These are phyloP conservation scores for Agrotis segetum DNA, from an alignment of 2,888 invertebrate genomes.

Conservation along the genomic window DNA sequence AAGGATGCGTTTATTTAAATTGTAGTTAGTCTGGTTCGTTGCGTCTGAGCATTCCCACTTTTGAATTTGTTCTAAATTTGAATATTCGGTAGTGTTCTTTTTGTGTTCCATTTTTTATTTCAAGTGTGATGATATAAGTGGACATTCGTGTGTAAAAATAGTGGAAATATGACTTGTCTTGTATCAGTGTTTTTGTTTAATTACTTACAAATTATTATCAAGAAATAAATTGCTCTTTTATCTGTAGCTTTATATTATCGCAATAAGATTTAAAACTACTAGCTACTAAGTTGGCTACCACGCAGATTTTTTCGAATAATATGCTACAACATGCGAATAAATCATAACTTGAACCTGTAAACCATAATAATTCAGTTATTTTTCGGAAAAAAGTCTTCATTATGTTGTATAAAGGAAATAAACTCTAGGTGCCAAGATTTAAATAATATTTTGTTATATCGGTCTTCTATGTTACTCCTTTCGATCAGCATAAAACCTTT, in stretches of 20 bases:
- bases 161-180: not conserved
- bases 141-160: not conserved
- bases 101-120: not conserved
- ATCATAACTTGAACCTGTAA: no score
- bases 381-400: no score
- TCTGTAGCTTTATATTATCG: not conserved
- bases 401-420: no score
- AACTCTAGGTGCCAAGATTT: no score
- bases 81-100: slow-evolving; percentile 34
- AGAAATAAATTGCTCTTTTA: not conserved
- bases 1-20: slow-evolving; percentile 72
- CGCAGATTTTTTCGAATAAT: no score
- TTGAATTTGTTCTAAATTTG: slow-evolving; percentile 63
- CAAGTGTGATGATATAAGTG: slow-evolving; percentile 14
- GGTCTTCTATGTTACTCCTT: not conserved
- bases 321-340: no score
- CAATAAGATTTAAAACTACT: not conserved
- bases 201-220: not conserved
- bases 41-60: slow-evolving; percentile 68
- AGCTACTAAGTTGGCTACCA: no score
- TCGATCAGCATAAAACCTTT: slow-evolving; percentile 40
- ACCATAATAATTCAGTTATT: no score
- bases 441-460: slow-evolving; percentile 1
- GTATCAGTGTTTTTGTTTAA: not conserved
- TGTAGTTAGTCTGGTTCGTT: slow-evolving; percentile 69